Evolutionary conservation across 2,888 invertebrate genomes (phyloP).

Genomic region (Apeira syringaria): DNA sequence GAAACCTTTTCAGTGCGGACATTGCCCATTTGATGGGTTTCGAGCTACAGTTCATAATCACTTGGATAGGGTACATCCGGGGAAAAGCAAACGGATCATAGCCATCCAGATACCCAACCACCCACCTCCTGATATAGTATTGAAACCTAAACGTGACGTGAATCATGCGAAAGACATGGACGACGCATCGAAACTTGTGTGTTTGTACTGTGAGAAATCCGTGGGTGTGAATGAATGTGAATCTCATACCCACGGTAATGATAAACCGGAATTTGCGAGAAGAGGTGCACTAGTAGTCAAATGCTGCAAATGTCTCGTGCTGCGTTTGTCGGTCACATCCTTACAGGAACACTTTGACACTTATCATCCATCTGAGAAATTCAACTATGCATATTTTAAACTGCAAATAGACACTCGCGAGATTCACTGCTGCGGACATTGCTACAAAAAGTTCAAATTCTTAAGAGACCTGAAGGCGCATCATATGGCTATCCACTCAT

Average conservation of each 20-base stretch:
- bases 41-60: constrained; percentile 54
- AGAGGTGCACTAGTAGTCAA: constrained; percentile 65
- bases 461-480: constrained; percentile 49
- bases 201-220: constrained; percentile 56
- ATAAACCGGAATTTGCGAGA: constrained; percentile 47
- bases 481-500: constrained; percentile 40
- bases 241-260: constrained; percentile 47
- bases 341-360: constrained; percentile 60
- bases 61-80: constrained; percentile 48
- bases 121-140: constrained; percentile 5
- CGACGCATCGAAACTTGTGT: constrained; percentile 38
- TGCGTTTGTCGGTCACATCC: constrained; percentile 47
- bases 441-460: constrained; percentile 44
- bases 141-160: constrained; percentile 2
- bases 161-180: constrained; percentile 10
- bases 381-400: constrained; percentile 54
- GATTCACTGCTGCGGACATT: constrained; percentile 42
- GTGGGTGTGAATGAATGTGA: constrained; percentile 37
- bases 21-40: constrained; percentile 58
- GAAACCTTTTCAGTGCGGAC: constrained; percentile 65
- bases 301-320: constrained; percentile 66
- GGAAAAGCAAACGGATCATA: constrained; percentile 29
- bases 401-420: constrained; percentile 39
- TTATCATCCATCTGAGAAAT: constrained; percentile 39
- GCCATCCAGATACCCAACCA: constrained; percentile 34